These are phyloP conservation scores for Scleropages formosus DNA, from an alignment of 2,797 vertebrate genomes.

Conservation along the genomic window DNA sequence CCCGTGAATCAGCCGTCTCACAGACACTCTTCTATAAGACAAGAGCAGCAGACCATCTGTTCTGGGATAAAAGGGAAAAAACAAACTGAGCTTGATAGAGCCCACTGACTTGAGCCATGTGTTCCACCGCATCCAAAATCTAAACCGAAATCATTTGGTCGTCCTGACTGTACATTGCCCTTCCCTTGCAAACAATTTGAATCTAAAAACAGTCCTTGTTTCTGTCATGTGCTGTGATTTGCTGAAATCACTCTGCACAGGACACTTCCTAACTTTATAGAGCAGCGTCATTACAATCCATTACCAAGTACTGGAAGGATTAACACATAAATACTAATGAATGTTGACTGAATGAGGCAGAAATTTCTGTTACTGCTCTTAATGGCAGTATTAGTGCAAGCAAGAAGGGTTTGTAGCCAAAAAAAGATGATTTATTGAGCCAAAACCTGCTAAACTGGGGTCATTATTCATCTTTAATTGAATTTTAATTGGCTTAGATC, in stretches of 20 bases:
- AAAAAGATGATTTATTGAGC: conserved; percentile 20
- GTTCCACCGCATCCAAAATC: no score
- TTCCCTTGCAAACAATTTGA: background rate
- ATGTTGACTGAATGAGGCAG: conserved; percentile 22
- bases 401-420: conserved; percentile 1
- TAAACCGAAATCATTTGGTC: no score
- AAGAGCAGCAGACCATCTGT: no score
- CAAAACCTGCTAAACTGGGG: conserved; percentile 3
- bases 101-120: no score
- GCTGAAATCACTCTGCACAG: background rate
- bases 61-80: no score
- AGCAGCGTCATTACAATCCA: background rate
- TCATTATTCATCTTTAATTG: conserved; percentile 28
- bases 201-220: background rate
- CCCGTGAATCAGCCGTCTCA: no score
- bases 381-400: conserved; percentile 13
- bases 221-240: background rate
- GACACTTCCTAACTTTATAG: background rate
- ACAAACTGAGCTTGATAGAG: no score
- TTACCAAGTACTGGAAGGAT: background rate
- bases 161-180: no score
- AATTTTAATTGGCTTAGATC: conserved; percentile 27
- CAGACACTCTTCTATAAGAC: no score
- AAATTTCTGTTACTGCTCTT: background rate
- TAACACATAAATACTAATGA: conserved; percentile 28